Base-by-base conservation (phyloP, 2,888 invertebrate species). In the Myathropa florea region DNA sequence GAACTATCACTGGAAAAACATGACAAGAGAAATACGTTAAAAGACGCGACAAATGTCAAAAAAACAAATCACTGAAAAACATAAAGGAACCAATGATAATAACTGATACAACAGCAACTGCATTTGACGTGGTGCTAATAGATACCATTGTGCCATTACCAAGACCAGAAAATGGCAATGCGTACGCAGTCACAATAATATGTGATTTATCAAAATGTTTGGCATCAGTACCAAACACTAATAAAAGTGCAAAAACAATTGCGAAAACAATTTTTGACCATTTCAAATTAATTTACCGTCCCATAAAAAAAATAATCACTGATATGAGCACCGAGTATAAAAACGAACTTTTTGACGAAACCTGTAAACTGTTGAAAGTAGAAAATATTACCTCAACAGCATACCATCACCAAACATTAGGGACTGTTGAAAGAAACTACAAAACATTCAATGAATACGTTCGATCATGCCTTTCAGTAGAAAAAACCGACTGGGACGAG, bases 361-460 rank as follows among this genome's bases (percentile, higher is more conserved):
- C 36, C 23, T 63, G 63, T 39, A 36, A 36, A 36, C 63, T 63
- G 18, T 18, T n/a, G n/a, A 36, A 28, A 4, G 28, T 28, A 28
- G 24, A 63, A 63, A 36, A 28, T 28, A 28, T 28, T 4, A 28
- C 28, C 28, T 28, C 73, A n/a, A 83, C 67, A 2, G 72, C 83
- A 46, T 53, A 77, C 14, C 65, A 82, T 36, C 71, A 78, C 24
- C 63, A 73, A 30, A 79, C 73, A 4, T 12, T 73, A n/a, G 83
- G 83, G 12, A 84, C 83, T 14, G 23, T 84, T 0, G 79, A 75
- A 77, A 76, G 80, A 72, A 76, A 63, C 57, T 76, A 76, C 30
- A 61, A 75, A 67, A 71, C 84, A 28, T 80, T 77, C 24, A 77
- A 85, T 57, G 77, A 77, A 21, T 81, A 73, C 24, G 39, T 81